Percentiles rank a stretch among this genome's conserved stretches.
Conservation (phyloP, 2,797 vertebrate species). For the Phataginus tetradactyla region DNA sequence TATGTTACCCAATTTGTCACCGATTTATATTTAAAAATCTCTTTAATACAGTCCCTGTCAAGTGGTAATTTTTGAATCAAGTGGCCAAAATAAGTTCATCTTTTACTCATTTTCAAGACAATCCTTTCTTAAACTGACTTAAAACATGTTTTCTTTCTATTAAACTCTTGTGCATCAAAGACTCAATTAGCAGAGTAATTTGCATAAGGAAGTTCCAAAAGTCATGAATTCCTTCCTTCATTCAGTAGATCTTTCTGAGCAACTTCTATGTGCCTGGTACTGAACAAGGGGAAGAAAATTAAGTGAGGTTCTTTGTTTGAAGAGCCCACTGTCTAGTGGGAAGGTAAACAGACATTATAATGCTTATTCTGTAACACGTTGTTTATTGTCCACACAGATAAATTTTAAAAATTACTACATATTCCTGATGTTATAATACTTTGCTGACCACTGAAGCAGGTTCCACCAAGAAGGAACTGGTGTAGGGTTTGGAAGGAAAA, state of each 20-base stretch:
- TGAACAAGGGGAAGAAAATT: neutral
- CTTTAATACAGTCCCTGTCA: neutral
- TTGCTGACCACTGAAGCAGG: neutral
- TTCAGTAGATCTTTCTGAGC: neutral
- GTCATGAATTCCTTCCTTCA: neutral
- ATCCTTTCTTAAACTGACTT: neutral
- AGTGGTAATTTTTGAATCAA: conserved; percentile 35
- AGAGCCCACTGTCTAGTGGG: neutral
- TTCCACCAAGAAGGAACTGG: neutral
- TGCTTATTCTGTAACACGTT: neutral
- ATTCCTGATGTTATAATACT: neutral
- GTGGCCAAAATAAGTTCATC: neutral
- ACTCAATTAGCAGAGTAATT: neutral
- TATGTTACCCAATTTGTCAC: neutral
- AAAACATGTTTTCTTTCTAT: neutral
- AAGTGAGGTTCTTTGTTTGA: neutral
- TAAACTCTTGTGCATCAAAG: neutral
- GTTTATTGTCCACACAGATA: neutral
- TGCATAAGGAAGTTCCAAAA: neutral
- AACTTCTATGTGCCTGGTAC: neutral
- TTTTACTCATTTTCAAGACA: neutral
- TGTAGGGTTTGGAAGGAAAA: neutral
- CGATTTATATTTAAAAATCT: neutral
- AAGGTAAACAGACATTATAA: neutral
- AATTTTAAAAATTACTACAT: neutral